phyloP scores from a whole-genome alignment of 2,888 invertebrate genomes.

The Ormyrus labotus region DNA sequence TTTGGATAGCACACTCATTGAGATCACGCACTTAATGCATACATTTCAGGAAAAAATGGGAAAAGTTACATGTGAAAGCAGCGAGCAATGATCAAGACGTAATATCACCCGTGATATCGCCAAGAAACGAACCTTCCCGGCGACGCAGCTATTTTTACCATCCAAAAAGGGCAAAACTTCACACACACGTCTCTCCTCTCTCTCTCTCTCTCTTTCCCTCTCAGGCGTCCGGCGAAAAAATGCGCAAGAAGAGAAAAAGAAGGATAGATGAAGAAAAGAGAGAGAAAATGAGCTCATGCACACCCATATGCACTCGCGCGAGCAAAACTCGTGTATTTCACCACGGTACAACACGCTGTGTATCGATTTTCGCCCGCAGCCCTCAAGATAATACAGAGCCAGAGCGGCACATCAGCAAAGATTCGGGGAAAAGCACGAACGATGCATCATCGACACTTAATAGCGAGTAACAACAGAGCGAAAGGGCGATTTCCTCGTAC shows the following conservation, averaged over 20 bases:
- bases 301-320: conserved; percentile 32
- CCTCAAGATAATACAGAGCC: conserved; percentile 29
- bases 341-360: conserved; percentile 2
- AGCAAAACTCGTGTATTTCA: conserved; percentile 39
- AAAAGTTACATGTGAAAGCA: conserved; percentile 9
- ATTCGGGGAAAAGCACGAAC: conserved; percentile 5
- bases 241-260: background rate
- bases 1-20: conserved; percentile 28
- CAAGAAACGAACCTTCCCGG: conserved; percentile 36
- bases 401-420: background rate
- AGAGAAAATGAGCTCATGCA: conserved; percentile 22
- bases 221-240: conserved; percentile 31
- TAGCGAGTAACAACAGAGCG: background rate
- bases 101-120: conserved; percentile 7
- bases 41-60: conserved; percentile 17
- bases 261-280: background rate
- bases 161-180: conserved; percentile 50
- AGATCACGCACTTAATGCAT: conserved; percentile 1
- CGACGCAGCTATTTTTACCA: conserved; percentile 51
- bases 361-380: conserved; percentile 52
- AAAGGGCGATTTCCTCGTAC: too few species aligned
- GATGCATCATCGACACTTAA: background rate
- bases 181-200: conserved; percentile 6
- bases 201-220: conserved; percentile 7
- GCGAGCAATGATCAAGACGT: conserved; percentile 33